Evolutionary conservation across 2,113 vertebrate genomes (phyloP).

Genomic region (Chauna torquata): DNA sequence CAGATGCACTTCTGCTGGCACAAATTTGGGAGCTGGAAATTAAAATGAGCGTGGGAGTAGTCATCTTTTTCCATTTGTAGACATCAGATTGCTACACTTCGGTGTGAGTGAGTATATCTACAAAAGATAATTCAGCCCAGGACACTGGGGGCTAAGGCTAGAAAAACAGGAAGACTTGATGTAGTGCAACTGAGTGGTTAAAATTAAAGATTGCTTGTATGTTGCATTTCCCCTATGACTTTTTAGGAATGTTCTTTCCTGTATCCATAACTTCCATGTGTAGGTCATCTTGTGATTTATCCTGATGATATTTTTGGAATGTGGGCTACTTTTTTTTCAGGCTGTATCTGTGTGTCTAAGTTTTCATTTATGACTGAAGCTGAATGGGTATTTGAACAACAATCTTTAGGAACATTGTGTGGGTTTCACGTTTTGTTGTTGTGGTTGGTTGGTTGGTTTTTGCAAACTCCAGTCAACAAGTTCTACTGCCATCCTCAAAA

Average conservation of each 20-base stretch:
- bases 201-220: not conserved
- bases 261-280: not conserved
- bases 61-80: not conserved
- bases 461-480: not conserved
- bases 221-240: not conserved
- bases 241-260: not conserved
- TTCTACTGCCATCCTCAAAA: not conserved
- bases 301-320: not conserved
- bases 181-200: not conserved
- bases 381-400: not conserved
- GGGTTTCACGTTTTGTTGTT: not conserved
- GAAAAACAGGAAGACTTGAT: not conserved
- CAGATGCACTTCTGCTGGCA: not conserved
- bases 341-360: not conserved
- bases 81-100: not conserved
- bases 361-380: not conserved
- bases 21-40: not conserved
- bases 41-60: not conserved
- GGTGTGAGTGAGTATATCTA: not conserved
- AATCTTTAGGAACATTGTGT: not conserved
- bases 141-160: not conserved
- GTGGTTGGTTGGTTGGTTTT: no score
- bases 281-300: not conserved
- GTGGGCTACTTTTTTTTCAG: not conserved
- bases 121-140: not conserved